Base-by-base conservation (phyloP, 2,888 invertebrate genomes). In the Thyatira batis region DNA sequence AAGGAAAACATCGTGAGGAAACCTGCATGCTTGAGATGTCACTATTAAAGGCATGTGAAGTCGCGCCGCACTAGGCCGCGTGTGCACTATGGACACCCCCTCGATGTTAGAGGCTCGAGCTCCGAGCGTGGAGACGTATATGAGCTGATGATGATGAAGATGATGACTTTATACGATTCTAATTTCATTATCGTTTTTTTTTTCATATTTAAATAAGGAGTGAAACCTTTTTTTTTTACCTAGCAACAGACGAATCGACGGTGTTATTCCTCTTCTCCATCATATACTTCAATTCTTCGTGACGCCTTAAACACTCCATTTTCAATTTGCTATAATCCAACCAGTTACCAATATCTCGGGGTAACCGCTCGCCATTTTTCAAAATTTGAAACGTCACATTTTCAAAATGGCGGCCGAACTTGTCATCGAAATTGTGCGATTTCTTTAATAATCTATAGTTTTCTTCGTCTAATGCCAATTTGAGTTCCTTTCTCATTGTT, bases 241-340 rank as follows among this genome's bases (percentile, higher is more conserved):
- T 91, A 61, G 81, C 72, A 33, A 87, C 70, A 39, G 81, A 72
- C 11, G 67, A 66, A 23, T 84, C 84, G 13, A 77, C 76, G 43
- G 78, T 63, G 73, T 84, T 85, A 60, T 82, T 85, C 64, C 76
- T 84, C 55, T 78, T 80, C 45, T 85, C 81, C 77, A 90, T 72
- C 80, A 89, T 84, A 58, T 78, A 81, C 44, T 80, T 86, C 43
- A 92, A 61, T 57, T 91, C 84, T 52, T 89, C 82, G 52, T 92
- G 92, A 58, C 84, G 71, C 52, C 79, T 78, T 20, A 91, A 56
- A 73, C 95, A 95, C 67, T 92, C 88, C 56, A 84, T 84, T 81
- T 93, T 93, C 69, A 95, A 84, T 69, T 84, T 84, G 45, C 88
- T 92, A 75, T 94, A 94, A 71, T 95, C 85, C 56, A 95, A 80